phyloP scores from a whole-genome alignment of 1,140 invertebrate genomes.

The Lasioglossum albipes region DNA sequence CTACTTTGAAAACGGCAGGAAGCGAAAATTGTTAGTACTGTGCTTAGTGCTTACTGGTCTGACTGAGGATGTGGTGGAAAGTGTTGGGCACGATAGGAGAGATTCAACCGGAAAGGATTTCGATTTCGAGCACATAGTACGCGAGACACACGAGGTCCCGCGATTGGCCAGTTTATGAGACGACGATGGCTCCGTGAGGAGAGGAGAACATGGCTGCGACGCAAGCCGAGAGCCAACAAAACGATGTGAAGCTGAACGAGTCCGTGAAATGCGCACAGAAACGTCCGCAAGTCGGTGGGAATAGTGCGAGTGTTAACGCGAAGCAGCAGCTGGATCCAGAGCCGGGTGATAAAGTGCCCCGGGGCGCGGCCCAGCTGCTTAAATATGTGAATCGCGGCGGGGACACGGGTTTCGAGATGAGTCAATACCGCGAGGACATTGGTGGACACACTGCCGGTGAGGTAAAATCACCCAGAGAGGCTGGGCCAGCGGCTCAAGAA shows the following conservation, averaged over 20 bases:
- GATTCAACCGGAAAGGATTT: constrained; percentile 65
- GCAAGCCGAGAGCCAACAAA: constrained; percentile 82
- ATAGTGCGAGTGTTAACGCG: constrained; percentile 75
- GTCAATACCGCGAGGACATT: constrained; percentile 81
- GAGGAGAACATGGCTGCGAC: constrained; percentile 82
- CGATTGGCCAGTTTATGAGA: constrained; percentile 72
- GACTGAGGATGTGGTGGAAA: constrained; percentile 56
- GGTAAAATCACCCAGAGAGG: constrained; percentile 76
- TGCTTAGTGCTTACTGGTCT: constrained; percentile 44
- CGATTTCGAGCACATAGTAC: constrained; percentile 69
- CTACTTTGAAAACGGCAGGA: constrained; percentile 60
- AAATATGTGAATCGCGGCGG: constrained; percentile 76
- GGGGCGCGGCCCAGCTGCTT: constrained; percentile 77
- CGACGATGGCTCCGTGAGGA: constrained; percentile 74
- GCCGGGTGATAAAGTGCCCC: constrained; percentile 74
- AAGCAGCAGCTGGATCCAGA: constrained; percentile 74
- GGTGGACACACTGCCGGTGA: constrained; percentile 76
- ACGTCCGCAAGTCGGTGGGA: constrained; percentile 74
- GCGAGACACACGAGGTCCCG: constrained; percentile 67
- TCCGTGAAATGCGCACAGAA: constrained; percentile 79
- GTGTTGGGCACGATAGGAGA: constrained; percentile 48
- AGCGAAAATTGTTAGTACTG: constrained; percentile 56
- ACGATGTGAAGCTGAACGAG: constrained; percentile 81
- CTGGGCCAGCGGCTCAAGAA: constrained; percentile 71
- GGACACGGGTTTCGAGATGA: constrained; percentile 78